Evolutionary conservation across 2,888 invertebrate genomes (phyloP).

Genomic region (Heliconius ethilla): DNA sequence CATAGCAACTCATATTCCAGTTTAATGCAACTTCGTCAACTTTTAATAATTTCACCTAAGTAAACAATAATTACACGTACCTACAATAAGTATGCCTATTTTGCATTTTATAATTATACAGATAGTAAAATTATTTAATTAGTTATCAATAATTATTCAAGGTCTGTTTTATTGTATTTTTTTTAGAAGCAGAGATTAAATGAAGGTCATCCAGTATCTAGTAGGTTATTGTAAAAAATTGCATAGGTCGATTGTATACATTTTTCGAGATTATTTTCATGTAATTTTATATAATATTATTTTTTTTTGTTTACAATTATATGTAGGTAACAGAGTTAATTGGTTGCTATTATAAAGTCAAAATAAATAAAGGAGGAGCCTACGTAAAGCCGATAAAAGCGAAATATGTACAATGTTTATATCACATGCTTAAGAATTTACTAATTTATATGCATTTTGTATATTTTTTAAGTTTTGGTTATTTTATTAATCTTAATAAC

Average conservation of each 20-base stretch:
- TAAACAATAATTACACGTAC: too few species aligned
- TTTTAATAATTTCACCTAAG: background rate
- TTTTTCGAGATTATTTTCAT: background rate
- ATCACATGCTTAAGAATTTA: background rate
- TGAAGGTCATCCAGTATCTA: background rate
- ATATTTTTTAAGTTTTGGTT: too few species aligned
- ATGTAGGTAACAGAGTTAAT: too few species aligned
- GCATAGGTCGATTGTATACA: background rate
- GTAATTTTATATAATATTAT: background rate
- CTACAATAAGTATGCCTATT: too few species aligned
- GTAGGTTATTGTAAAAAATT: background rate
- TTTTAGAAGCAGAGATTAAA: background rate
- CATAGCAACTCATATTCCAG: background rate
- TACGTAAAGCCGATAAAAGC: too few species aligned
- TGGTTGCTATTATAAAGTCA: background rate
- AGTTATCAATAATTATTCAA: background rate
- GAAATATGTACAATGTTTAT: too few species aligned
- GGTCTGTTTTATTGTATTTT: background rate
- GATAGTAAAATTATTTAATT: background rate
- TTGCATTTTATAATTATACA: too few species aligned
- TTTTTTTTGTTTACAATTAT: too few species aligned
- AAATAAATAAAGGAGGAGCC: background rate
- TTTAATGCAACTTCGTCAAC: background rate
- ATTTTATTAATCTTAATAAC: background rate
- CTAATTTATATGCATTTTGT: background rate